These are phyloP conservation scores for Scomber scombrus DNA, from an alignment of 2,113 vertebrate species.

Conservation along the genomic window DNA sequence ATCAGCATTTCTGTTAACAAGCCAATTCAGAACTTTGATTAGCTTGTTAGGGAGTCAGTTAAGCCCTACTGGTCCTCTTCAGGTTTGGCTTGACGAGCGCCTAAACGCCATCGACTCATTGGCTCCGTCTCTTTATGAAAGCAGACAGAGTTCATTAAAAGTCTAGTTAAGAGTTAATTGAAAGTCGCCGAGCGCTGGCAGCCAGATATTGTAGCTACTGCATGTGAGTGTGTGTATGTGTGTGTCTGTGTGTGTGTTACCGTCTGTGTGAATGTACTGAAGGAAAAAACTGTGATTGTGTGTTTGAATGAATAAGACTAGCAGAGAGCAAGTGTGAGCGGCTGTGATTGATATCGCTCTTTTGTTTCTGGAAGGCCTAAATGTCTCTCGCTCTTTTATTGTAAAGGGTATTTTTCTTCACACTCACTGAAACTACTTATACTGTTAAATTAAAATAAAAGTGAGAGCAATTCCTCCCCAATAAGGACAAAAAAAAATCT, in stretches of 20 bases:
- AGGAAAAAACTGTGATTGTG: neutral
- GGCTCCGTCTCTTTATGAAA: conserved; percentile 53
- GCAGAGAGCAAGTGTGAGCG: neutral
- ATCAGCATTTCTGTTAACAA: conserved; percentile 24
- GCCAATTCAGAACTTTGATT: conserved; percentile 36
- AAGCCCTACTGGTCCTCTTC: conserved; percentile 20
- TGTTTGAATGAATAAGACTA: conserved; percentile 7
- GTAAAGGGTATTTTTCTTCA: too few relatives aligned
- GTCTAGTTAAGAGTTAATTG: conserved; percentile 61
- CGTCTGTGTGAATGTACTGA: neutral
- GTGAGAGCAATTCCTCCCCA: too few relatives aligned
- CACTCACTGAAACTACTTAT: too few relatives aligned
- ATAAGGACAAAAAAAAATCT: too few relatives aligned
- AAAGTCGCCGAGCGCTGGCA: conserved; percentile 41
- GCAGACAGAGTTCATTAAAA: conserved; percentile 71
- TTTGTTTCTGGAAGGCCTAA: too few relatives aligned
- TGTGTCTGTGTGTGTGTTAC: neutral
- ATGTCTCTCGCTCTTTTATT: too few relatives aligned
- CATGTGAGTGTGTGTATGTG: conserved; percentile 9
- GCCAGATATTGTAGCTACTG: conserved; percentile 7
- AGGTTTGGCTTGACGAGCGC: conserved; percentile 17
- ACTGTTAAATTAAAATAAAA: too few relatives aligned
- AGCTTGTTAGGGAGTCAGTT: conserved; percentile 43
- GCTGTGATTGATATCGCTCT: too few relatives aligned
- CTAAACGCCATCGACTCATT: conserved; percentile 14